phyloP scores from a whole-genome alignment of 2,888 invertebrate species.

The Amphipyra berbera region DNA sequence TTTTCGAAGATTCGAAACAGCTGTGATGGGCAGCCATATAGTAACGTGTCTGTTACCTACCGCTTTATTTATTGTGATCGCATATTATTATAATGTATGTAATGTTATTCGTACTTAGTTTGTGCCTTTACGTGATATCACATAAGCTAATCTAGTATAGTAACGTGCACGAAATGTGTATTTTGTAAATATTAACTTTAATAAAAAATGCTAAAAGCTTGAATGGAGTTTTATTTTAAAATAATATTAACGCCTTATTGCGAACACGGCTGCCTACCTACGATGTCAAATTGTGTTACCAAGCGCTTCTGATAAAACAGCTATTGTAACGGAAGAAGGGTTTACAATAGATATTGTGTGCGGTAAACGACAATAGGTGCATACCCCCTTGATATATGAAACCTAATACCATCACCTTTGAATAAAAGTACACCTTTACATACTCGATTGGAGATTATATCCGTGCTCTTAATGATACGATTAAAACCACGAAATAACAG shows the following conservation, averaged over 20 bases:
- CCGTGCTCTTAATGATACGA: no score
- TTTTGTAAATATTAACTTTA: conserved; percentile 67
- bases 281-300: no score
- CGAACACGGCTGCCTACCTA: no score
- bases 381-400: no score
- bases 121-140: conserved; percentile 76
- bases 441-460: no score
- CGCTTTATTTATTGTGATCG: conserved; percentile 77
- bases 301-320: no score
- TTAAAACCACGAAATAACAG: not conserved
- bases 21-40: conserved; percentile 45
- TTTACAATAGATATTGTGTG: no score
- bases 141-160: conserved; percentile 64
- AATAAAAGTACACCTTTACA: no score
- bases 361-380: no score
- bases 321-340: no score
- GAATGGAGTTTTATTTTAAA: conserved; percentile 24
- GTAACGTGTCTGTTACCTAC: conserved; percentile 66
- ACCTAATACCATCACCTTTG: no score
- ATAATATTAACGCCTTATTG: no score
- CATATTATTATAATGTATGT: conserved; percentile 9
- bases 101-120: conserved; percentile 69
- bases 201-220: conserved; percentile 58
- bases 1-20: conserved; percentile 1
- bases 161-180: conserved; percentile 43